These are phyloP conservation scores for Graphium colonna DNA, from an alignment of 2,888 invertebrate genomes.

Conservation along the genomic window DNA sequence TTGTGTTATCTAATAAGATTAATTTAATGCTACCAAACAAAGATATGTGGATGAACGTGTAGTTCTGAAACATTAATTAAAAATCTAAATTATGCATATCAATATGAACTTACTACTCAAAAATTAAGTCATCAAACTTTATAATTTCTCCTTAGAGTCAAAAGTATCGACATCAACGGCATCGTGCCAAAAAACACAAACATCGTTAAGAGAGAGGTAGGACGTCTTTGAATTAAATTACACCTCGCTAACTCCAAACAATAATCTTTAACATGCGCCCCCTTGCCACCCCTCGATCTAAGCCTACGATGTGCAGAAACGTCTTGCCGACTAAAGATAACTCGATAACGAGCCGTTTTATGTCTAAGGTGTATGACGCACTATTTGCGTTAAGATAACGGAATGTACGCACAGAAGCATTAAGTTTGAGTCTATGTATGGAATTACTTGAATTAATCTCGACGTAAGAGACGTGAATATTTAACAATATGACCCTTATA, in stretches of 20 bases:
- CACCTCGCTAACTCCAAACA: slow-evolving; percentile 72
- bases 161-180: slow-evolving; percentile 13
- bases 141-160: neutral
- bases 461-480: too few relatives aligned
- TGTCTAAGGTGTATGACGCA: slow-evolving; percentile 35
- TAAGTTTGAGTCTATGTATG: slow-evolving; percentile 1
- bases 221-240: slow-evolving; percentile 71
- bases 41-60: too few relatives aligned
- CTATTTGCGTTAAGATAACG: slow-evolving; percentile 22
- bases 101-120: too few relatives aligned
- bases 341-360: slow-evolving; percentile 48
- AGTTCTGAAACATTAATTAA: too few relatives aligned
- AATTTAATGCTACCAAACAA: too few relatives aligned
- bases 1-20: too few relatives aligned
- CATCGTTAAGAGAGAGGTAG: slow-evolving; percentile 55
- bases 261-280: slow-evolving; percentile 65
- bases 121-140: too few relatives aligned
- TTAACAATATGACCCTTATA: too few relatives aligned
- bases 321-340: slow-evolving; percentile 58
- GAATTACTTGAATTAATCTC: too few relatives aligned
- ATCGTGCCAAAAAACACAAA: slow-evolving; percentile 25
- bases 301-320: slow-evolving; percentile 52
- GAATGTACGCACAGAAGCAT: slow-evolving; percentile 4
- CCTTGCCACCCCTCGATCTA: slow-evolving; percentile 34
- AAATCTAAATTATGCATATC: too few relatives aligned